These are phyloP conservation scores for Rhegmatorhina hoffmannsi DNA, from an alignment of 2,113 vertebrate genomes.

Conservation along the genomic window DNA sequence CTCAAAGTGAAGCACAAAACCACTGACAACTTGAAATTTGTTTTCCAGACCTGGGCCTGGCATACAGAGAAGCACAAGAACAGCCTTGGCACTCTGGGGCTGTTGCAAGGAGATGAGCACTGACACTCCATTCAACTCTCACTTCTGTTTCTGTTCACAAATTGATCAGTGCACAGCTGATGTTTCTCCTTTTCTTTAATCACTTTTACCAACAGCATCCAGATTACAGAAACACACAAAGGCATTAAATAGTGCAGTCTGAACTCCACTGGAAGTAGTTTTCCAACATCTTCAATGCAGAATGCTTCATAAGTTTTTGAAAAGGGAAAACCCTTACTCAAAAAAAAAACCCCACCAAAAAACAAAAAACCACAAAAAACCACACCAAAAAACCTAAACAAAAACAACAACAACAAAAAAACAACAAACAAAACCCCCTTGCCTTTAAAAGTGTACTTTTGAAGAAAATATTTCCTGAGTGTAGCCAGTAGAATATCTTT, in stretches of 20 bases:
- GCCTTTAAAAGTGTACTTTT: background rate
- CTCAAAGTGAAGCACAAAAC: background rate
- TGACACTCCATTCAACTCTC: background rate
- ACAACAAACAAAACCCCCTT: background rate
- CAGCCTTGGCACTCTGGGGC: background rate
- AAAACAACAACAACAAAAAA: too few species aligned
- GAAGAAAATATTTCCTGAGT: background rate
- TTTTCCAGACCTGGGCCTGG: background rate
- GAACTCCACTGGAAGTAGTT: background rate
- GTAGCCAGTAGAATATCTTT: background rate
- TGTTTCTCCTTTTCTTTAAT: background rate
- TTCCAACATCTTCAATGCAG: background rate
- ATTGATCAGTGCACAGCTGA: background rate
- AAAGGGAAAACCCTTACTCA: too few species aligned
- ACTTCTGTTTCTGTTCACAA: background rate
- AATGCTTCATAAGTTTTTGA: background rate
- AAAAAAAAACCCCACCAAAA: background rate
- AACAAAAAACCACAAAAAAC: too few species aligned
- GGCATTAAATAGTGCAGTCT: background rate
- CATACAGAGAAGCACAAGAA: background rate
- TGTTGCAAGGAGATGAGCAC: background rate
- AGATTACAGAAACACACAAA: background rate
- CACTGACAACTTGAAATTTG: background rate
- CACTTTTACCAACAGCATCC: background rate
- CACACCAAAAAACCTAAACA: too few species aligned